Evolutionary conservation across 2,888 invertebrate species (phyloP).

Genomic region (Nomada fabriciana): DNA sequence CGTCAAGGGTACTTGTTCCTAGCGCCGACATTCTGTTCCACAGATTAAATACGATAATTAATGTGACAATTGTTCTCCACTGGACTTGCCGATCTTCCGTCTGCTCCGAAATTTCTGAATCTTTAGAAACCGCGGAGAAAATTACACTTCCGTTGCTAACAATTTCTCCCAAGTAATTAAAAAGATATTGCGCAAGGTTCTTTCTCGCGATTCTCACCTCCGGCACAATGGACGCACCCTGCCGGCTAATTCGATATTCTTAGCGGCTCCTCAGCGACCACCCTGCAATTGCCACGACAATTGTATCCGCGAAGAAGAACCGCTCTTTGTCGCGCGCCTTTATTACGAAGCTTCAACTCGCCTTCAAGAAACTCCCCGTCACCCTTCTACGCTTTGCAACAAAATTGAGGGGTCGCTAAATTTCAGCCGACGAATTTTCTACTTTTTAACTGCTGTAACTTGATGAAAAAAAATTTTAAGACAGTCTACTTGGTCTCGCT

Average conservation of each 20-base stretch:
- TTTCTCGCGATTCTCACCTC: background rate
- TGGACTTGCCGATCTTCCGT: no score
- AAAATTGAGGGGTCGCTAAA: no score
- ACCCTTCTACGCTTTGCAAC: no score
- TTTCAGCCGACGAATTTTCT: no score
- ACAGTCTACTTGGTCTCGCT: no score
- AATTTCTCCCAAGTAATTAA: no score
- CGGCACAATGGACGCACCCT: constrained; percentile 50
- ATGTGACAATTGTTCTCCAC: background rate
- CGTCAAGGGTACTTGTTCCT: constrained; percentile 12
- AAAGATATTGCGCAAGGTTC: background rate
- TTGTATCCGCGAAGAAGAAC: constrained; percentile 25
- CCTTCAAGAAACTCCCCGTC: constrained; percentile 4
- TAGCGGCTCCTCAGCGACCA: constrained; percentile 14
- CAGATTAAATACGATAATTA: background rate
- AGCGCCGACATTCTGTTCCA: background rate
- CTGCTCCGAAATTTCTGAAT: no score
- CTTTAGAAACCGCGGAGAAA: no score
- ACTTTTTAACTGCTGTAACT: no score
- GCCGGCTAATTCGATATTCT: constrained; percentile 56
- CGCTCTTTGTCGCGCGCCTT: constrained; percentile 8
- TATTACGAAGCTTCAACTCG: background rate
- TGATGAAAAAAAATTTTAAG: no score
- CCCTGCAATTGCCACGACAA: constrained; percentile 38
- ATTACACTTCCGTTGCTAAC: no score